Evolutionary conservation across 2,888 invertebrate species (phyloP).

Genomic region (Gerris lacustris): DNA sequence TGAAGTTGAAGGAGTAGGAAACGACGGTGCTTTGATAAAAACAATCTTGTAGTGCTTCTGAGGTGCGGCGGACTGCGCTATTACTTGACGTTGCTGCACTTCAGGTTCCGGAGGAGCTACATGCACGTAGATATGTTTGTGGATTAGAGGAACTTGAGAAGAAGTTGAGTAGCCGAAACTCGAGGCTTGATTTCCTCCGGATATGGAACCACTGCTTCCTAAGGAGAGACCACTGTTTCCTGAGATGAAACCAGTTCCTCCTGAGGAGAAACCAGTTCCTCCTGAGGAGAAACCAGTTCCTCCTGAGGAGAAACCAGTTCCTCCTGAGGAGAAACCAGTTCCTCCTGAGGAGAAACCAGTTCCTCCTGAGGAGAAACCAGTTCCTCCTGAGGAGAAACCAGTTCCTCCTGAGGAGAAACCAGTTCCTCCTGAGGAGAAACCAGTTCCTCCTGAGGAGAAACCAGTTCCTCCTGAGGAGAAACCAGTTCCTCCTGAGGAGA

Average conservation of each 20-base stretch:
- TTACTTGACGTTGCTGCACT: slow-evolving; percentile 51
- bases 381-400: too few species aligned
- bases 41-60: slow-evolving; percentile 50
- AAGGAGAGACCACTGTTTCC: slow-evolving; percentile 22
- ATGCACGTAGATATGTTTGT: slow-evolving; percentile 81
- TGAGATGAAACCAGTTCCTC: too few species aligned
- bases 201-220: slow-evolving; percentile 21
- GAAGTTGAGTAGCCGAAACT: slow-evolving; percentile 19
- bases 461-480: slow-evolving; percentile 5
- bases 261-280: not conserved
- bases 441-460: slow-evolving; percentile 24
- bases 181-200: slow-evolving; percentile 17
- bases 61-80: slow-evolving; percentile 53
- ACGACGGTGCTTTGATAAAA: too few species aligned
- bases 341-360: slow-evolving; percentile 20
- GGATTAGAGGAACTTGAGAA: slow-evolving; percentile 50
- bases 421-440: slow-evolving; percentile 15
- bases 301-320: slow-evolving; percentile 19
- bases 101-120: slow-evolving; percentile 77
- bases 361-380: slow-evolving; percentile 24
- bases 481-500: too few species aligned
- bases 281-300: slow-evolving; percentile 6
- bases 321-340: not conserved
- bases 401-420: too few species aligned
- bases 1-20: slow-evolving; percentile 65